These are phyloP conservation scores for Drosophila persimilis DNA, from an alignment of 1,140 invertebrate genomes.

Conservation along the genomic window DNA sequence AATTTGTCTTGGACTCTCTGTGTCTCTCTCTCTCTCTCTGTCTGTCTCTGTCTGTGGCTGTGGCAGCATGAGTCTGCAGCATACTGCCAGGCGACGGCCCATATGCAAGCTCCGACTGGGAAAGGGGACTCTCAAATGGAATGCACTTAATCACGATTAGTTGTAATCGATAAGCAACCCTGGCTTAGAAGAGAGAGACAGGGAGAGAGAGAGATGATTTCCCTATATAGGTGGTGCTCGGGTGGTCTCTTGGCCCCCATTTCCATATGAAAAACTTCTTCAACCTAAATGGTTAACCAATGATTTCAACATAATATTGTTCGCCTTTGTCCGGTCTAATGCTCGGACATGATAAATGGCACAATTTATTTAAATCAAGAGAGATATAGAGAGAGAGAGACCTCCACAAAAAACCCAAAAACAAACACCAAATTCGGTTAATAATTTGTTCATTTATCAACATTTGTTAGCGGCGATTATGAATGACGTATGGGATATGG, in stretches of 20 bases:
- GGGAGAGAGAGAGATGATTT: neutral
- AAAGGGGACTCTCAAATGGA: conserved; percentile 60
- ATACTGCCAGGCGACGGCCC: conserved; percentile 49
- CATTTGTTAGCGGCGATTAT: conserved; percentile 78
- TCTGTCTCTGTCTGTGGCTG: neutral
- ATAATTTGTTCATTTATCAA: conserved; percentile 78
- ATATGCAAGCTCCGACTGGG: neutral
- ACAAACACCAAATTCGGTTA: conserved; percentile 60
- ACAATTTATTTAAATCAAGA: conserved; percentile 80
- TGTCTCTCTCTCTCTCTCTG: neutral
- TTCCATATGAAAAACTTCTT: conserved; percentile 74
- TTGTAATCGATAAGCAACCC: conserved; percentile 79
- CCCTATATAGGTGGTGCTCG: conserved; percentile 32
- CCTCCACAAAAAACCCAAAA: conserved; percentile 11
- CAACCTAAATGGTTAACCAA: conserved; percentile 71
- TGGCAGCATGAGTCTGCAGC: conserved; percentile 78
- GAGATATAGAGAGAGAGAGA: conserved; percentile 46
- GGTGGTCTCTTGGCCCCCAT: conserved; percentile 62
- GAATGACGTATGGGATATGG: conserved; percentile 54
- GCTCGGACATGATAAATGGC: conserved; percentile 66
- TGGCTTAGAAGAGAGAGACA: conserved; percentile 20
- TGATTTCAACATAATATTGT: conserved; percentile 80
- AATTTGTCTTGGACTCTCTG: conserved; percentile 73
- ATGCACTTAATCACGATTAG: conserved; percentile 83
- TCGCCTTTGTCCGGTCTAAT: conserved; percentile 46